Evolutionary conservation across 2,888 invertebrate species (phyloP), one percentile per base, ranked within the genome.

Genomic region (Andrena fulva): DNA sequence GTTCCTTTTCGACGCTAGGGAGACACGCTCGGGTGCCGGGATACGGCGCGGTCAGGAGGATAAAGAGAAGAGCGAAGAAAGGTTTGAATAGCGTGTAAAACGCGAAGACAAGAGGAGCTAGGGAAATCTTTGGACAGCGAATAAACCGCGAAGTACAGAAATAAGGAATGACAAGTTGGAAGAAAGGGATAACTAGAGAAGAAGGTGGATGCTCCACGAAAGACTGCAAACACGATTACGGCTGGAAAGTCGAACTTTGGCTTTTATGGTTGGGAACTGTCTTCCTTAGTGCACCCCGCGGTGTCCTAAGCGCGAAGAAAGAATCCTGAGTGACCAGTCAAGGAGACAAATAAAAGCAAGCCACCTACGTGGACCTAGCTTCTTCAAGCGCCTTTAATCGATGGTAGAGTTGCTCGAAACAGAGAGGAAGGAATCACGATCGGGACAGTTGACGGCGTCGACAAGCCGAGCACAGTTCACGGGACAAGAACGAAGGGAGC

Each of bases 251-350:
- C 33, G 29, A 59, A 80, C 20, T 59, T 71, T n/a, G 56, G 54
- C 64, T 80, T 84, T 85, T 85, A 85, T 67, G 70, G 75, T 24
- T 56, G 52, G 60, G 64, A 76, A 76, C 60, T 80, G 31, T 27
- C 24, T 27, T 10, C 33, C 52, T 27, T 80, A 76, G 68, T 56
- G 68, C n/a, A 66, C 72, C 72, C 71, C 24, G 52, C 8, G 67
- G 75, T 68, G 52, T 64, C 33, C 50, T 50, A 48, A 62, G 24
- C 35, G 33, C 6, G 24, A 8, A 50, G n/a, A 20, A 59, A 67
- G 56, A 64, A 54, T 20, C 3, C 12, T 16, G 42, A n/a, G 16
- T 12, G 31, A 69, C 31, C n/a, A 60, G 10, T 42, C 50, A 66
- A n/a, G 20, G 16, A 10, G 12, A 20, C 20, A 3, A 29, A 24